A percentile compares a stretch with the other conserved stretches of the same genome.
phyloP scores from a whole-genome alignment of 2,113 vertebrate species.

The Cyanoderma ruficeps region DNA sequence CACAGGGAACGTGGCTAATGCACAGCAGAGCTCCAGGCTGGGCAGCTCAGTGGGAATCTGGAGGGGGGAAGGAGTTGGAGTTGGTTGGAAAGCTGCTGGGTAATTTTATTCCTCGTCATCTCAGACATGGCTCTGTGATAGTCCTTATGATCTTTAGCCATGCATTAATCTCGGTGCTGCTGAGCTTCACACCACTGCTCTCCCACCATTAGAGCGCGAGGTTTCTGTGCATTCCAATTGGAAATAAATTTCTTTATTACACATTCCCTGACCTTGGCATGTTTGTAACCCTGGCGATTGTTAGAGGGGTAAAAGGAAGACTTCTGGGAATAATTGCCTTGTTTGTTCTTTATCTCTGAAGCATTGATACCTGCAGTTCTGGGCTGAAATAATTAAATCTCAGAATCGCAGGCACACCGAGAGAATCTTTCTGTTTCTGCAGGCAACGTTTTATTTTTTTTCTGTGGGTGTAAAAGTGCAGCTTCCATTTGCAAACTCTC shows the following conservation, averaged over 20 bases:
- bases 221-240: constrained; percentile 48
- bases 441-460: constrained; percentile 3
- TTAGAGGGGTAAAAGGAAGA: constrained; percentile 54
- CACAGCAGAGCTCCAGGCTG: background rate
- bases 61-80: background rate
- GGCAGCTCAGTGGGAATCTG: background rate
- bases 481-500: background rate
- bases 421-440: constrained; percentile 28
- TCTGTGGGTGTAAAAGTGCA: background rate
- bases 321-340: constrained; percentile 61
- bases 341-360: constrained; percentile 63
- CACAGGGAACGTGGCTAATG: accelerated
- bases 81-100: background rate
- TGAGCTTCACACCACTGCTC: constrained; percentile 9
- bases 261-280: constrained; percentile 59
- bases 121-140: background rate
- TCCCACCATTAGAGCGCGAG: constrained; percentile 2
- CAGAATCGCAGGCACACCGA: background rate
- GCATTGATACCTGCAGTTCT: constrained; percentile 67
- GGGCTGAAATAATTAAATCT: constrained; percentile 66
- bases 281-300: constrained; percentile 54
- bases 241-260: constrained; percentile 53
- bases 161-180: background rate
- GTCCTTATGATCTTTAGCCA: constrained; percentile 9
- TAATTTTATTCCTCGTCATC: constrained; percentile 40